These are phyloP conservation scores for Poeciliopsis prolifica DNA, from an alignment of 2,113 vertebrate species.

Conservation along the genomic window DNA sequence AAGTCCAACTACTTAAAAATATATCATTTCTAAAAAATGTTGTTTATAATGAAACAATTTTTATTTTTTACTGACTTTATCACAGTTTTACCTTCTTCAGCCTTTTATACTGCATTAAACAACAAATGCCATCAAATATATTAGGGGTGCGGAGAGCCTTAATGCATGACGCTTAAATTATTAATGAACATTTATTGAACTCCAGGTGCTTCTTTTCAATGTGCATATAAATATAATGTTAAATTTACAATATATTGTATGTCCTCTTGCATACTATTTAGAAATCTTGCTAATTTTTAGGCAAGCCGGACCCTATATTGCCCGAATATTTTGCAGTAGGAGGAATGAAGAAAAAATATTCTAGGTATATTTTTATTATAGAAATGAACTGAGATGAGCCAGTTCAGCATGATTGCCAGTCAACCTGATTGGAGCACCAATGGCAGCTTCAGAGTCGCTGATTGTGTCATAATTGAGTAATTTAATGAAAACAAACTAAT, in stretches of 20 bases:
- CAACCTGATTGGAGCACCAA: no score
- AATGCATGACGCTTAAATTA: background rate
- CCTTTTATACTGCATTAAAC: background rate
- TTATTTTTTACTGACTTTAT: background rate
- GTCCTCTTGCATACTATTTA: background rate
- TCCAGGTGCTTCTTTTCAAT: background rate
- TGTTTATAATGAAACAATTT: background rate
- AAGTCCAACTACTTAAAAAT: no score
- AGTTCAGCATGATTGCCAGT: no score
- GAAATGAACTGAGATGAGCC: no score
- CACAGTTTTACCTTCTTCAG: background rate
- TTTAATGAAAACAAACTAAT: no score
- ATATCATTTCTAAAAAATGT: no score
- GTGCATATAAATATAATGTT: background rate
- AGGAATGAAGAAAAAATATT: no score
- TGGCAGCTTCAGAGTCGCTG: no score
- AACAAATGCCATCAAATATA: background rate
- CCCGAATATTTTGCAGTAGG: background rate
- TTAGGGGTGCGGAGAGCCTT: background rate
- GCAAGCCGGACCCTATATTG: background rate
- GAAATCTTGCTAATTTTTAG: background rate
- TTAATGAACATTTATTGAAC: background rate
- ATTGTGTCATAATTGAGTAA: no score
- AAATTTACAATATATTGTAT: background rate
- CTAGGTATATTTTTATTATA: no score